phyloP scores from a whole-genome alignment of 2,888 invertebrate genomes.

The Scaptomyza flava region DNA sequence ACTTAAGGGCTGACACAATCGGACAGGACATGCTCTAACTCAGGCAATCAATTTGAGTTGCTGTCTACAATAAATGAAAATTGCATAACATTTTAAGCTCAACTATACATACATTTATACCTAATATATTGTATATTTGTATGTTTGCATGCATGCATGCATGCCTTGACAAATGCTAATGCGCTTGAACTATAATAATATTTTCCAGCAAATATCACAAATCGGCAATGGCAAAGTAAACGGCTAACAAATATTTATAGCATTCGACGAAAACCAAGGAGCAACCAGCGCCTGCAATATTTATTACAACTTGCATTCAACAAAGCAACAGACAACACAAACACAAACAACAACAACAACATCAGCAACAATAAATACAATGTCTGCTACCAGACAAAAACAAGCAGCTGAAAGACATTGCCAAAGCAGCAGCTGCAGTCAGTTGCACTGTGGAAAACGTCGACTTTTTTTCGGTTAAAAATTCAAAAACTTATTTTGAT shows the following conservation, averaged over 20 bases:
- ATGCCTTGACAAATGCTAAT: slow-evolving; percentile 51
- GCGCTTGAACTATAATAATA: slow-evolving; percentile 56
- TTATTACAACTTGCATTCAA: slow-evolving; percentile 73
- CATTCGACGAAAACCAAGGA: slow-evolving; percentile 46
- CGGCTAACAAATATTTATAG: slow-evolving; percentile 77
- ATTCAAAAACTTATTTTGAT: background rate
- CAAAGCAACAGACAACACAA: slow-evolving; percentile 25
- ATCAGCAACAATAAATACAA: slow-evolving; percentile 40
- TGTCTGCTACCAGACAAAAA: slow-evolving; percentile 55
- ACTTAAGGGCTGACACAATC: slow-evolving; percentile 38
- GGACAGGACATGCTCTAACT: slow-evolving; percentile 20
- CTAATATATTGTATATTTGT: background rate
- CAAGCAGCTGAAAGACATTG: slow-evolving; percentile 54
- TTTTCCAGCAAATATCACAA: slow-evolving; percentile 76
- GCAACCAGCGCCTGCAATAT: slow-evolving; percentile 64
- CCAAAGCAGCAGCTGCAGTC: slow-evolving; percentile 20
- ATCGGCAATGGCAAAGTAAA: slow-evolving; percentile 70
- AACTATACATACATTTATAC: background rate
- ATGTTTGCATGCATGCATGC: slow-evolving; percentile 11
- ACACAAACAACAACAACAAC: slow-evolving; percentile 27
- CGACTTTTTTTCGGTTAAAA: background rate
- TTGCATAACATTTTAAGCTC: slow-evolving; percentile 7
- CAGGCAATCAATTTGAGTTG: slow-evolving; percentile 44
- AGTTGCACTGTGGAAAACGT: background rate
- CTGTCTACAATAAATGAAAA: slow-evolving; percentile 23